Percentiles rank a stretch among this genome's conserved stretches.
Evolutionary conservation across 2,888 invertebrate species (phyloP).

Genomic region (Zhuqinia jingwanae): DNA sequence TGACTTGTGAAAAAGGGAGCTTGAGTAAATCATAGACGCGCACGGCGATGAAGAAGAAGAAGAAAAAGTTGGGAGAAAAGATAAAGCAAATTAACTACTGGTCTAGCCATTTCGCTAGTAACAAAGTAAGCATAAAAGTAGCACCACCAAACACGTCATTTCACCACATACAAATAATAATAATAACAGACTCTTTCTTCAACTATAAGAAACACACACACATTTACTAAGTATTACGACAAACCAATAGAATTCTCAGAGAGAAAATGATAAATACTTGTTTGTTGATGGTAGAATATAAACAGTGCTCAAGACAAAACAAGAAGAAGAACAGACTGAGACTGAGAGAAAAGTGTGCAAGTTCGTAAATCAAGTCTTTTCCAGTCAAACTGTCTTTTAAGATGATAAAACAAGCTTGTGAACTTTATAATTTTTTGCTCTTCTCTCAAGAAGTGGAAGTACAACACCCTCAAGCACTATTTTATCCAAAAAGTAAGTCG

Average conservation of each 20-base stretch:
- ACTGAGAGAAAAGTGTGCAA: slow-evolving; percentile 33
- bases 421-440: slow-evolving; percentile 64
- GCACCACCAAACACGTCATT: slow-evolving; percentile 30
- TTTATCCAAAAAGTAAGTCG: slow-evolving; percentile 9
- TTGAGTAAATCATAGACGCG: slow-evolving; percentile 67
- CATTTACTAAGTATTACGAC: slow-evolving; percentile 45
- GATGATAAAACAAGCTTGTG: slow-evolving; percentile 65
- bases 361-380: slow-evolving; percentile 67
- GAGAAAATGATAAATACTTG: slow-evolving; percentile 39
- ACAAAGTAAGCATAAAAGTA: slow-evolving; percentile 59
- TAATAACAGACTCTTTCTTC: not conserved
- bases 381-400: slow-evolving; percentile 68
- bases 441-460: not conserved
- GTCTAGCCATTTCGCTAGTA: slow-evolving; percentile 36
- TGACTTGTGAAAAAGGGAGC: slow-evolving; percentile 62
- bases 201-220: slow-evolving; percentile 7
- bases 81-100: slow-evolving; percentile 69
- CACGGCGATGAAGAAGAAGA: slow-evolving; percentile 8
- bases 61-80: slow-evolving; percentile 67
- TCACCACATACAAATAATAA: slow-evolving; percentile 5
- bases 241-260: slow-evolving; percentile 43
- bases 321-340: slow-evolving; percentile 26
- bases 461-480: slow-evolving; percentile 49
- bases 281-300: slow-evolving; percentile 1
- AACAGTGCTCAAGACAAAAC: slow-evolving; percentile 11